phyloP scores from a whole-genome alignment of 2,888 invertebrate species.

The Lacanobia oleracea region DNA sequence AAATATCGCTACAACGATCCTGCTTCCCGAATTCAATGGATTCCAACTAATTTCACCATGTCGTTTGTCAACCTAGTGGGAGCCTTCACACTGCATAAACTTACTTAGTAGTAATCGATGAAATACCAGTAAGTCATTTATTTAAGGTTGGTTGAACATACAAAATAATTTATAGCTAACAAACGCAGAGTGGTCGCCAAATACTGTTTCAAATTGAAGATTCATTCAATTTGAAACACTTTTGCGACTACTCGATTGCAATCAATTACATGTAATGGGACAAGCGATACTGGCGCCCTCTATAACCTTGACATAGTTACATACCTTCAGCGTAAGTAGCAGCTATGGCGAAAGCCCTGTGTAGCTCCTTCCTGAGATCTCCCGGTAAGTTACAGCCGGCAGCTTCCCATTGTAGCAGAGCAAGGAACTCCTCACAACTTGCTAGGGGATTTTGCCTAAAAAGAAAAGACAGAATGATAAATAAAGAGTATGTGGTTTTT shows the following conservation, averaged over 20 bases:
- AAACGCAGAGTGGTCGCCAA: neutral
- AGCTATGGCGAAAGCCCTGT: conserved; percentile 93
- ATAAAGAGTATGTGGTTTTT: neutral
- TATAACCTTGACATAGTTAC: neutral
- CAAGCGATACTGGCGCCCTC: conserved; percentile 5
- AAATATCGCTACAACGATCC: neutral
- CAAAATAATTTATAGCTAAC: neutral
- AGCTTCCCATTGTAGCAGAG: conserved; percentile 85
- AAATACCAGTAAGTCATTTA: neutral
- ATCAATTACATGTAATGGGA: neutral
- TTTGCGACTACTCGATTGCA: too few species aligned
- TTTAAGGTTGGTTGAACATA: neutral
- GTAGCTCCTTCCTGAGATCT: conserved; percentile 90
- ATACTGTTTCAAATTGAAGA: neutral
- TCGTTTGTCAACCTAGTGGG: neutral
- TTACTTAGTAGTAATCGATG: neutral
- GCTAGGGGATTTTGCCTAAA: conserved; percentile 83
- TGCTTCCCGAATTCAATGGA: neutral
- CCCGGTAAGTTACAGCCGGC: conserved; percentile 84
- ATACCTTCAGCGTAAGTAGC: conserved; percentile 88
- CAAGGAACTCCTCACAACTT: conserved; percentile 84
- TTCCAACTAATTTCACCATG: neutral
- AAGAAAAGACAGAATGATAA: conserved; percentile 16
- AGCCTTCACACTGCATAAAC: neutral
- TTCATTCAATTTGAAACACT: too few species aligned